phyloP scores from a whole-genome alignment of 1,140 invertebrate genomes.

The Phymorhynchus buccinoides region DNA sequence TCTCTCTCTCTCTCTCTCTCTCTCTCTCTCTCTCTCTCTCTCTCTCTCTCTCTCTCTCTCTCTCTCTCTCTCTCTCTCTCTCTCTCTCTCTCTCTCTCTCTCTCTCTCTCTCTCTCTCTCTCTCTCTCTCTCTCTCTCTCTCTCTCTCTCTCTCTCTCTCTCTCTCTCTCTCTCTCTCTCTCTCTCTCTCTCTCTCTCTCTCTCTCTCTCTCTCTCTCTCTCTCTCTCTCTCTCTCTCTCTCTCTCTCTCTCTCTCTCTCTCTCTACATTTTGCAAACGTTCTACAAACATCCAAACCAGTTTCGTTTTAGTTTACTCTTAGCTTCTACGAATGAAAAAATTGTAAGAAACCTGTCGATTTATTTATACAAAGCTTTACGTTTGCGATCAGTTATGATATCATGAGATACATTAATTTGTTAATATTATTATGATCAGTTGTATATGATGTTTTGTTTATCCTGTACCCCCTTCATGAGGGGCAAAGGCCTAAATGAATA shows the following conservation, averaged over 20 bases:
- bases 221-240: neutral
- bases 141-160: neutral
- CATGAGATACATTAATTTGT: no score
- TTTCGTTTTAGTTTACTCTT: no score
- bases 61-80: neutral
- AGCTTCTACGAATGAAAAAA: no score
- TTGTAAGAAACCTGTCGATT: no score
- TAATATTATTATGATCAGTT: no score
- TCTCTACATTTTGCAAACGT: no score
- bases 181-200: neutral
- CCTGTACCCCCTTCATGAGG: no score
- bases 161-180: neutral
- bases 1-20: neutral
- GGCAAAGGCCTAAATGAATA: no score
- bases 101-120: neutral
- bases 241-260: neutral
- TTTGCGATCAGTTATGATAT: no score
- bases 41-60: neutral
- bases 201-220: slow-evolving; percentile 19
- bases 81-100: neutral
- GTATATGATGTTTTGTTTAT: no score
- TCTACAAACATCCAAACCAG: no score
- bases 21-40: neutral
- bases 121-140: neutral
- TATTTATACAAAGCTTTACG: no score